Base-by-base conservation (phyloP, 2,113 vertebrate genomes). In the Pimephales promelas region DNA sequence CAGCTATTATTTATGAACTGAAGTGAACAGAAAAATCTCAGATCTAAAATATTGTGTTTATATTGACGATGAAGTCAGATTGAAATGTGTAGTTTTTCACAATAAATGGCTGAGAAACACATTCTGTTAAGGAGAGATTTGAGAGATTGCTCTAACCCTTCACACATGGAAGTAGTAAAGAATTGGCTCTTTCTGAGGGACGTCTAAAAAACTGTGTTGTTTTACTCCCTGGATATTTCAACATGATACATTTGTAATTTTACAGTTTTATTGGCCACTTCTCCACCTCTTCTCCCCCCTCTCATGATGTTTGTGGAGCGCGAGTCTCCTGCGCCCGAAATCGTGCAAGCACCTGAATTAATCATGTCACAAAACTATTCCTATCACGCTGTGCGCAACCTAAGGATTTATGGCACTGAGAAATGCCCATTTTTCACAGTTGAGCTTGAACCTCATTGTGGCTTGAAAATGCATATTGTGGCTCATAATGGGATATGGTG, bases 201-300 rank as follows among this genome's bases (percentile, higher is more conserved):
- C n/a, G 24, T 43, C 74, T 68, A 18, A 70, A 79, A 83, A 64
- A n/a, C n/a, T 26, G 56, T 64, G 66, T 86, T 77, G 54, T 79
- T 86, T 79, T 79, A 73, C 73, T 86, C 72, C 73, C 49, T 59
- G 36, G 45, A 64, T 62, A 86, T 83, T 83, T 83, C 56, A 74
- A 45, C 76, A 70, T 83, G 66, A 83, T 79, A 83, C 81, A 83
- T 86, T 86, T 86, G 43, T 83, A 56, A 80, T 86, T 86, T 73
- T 86, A 86, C 76, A 62, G 20, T 79, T 75, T 78, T 83, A 49
- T 74, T 79, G 81, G 72, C 64, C 62, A 43, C 52, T 18, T 28
- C 47, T 78, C 18, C 16, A 40, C 56, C 71, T 34, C 36, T 52
- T 83, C 75, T 78, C n/a, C 54, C 31, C 31, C 13, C 49, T 77